Evolutionary conservation across 2,888 invertebrate species (phyloP), one percentile per base, ranked within the genome.

Genomic region (Resseliella maxima): DNA sequence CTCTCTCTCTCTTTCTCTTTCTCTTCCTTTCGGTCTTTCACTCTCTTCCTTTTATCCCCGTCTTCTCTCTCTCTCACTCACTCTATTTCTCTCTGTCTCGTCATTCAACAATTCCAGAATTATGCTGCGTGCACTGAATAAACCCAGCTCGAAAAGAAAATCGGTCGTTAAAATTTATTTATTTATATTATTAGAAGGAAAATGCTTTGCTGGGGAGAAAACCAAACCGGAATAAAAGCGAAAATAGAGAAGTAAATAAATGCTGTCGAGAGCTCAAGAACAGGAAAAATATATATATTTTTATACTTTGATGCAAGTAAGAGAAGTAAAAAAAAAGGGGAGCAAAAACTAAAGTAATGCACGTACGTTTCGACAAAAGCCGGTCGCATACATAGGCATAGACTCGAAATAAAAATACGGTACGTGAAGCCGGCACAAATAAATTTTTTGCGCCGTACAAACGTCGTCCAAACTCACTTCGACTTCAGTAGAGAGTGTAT

Each of bases 161-260:
- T 72, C 72, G 72, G 72, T 72, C 72, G 72, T 72, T 72, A 72
- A 72, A 72, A 72, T 72, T 72, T 72, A 72, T 72, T 72, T 72
- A 72, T 72, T 72, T 72, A 72, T 72, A 15, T 72, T 31, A 31
- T 31, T 72, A 72, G 27, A 15, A 72, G 31, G 24, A 12, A 59
- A 59, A n/a, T 72, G n/a, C n/a, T n/a, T n/a, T n/a, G n/a, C n/a
- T n/a, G n/a, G n/a, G 31, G 72, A 0, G 31, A 27, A 24, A n/a
- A 59, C 18, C 0, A 31, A 59, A 31, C 27, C 0, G 72, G 31
- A 72, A 72, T 59, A 24, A 24, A 50, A 59, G 24, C 59, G 24
- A 59, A 59, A 59, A 6, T 6, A 24, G n/a, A 24, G 24, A 59
- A 24, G 12, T 24, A 59, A 24, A 59, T 2, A 59, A 10, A 24